Base-by-base conservation (phyloP, 2,113 vertebrate species). In the Corythornis madagascariensis region DNA sequence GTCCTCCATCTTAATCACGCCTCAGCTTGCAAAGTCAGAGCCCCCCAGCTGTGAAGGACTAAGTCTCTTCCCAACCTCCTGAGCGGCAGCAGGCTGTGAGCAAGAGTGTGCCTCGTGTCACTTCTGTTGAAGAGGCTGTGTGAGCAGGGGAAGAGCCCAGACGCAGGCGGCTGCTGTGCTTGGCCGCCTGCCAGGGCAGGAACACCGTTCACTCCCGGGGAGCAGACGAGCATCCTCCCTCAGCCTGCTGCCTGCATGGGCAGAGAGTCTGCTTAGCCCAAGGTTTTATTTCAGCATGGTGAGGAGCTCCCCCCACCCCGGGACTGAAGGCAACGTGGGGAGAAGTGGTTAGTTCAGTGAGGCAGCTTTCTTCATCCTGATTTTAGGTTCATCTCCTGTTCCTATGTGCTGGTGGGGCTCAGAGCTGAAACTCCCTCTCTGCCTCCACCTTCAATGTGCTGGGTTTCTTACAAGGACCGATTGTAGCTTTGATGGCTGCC, bases 21-120 rank as follows among this genome's bases (percentile, higher is more conserved):
- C 55, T 93, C 48, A n/a, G 69, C 86, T 96, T 80, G 69, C 83
- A 86, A 76, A 94, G 82, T 87, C 90, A 88, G 93, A 94, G 92
- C 85, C 72, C 94, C 82, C 89, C 93, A 90, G 79, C 92, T 94
- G 95, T 90, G 95, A 90, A 85, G 90, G 84, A 57, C 90, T 88
- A 69, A 89, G 76, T 90, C 87, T 75, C 70, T 92, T 93, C 88
- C 59, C 70, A 20, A 12, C 33, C 85, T 94, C 85, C 66, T 14
- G 64, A 53, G 82, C 10, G 8, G 83, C 73, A 53, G 86, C 61
- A 61, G 72, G 71, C 80, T 83, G 72, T 3, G 67, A 85, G 85
- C 45, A 79, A 90, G 79, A 86, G 92, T 15, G 92, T 93, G 96
- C 88, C 94, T 84, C 1, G 24, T 40, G 73, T 90, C 93, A 81